Conservation (phyloP, 2,113 vertebrate species). For the Numenius arquata region DNA sequence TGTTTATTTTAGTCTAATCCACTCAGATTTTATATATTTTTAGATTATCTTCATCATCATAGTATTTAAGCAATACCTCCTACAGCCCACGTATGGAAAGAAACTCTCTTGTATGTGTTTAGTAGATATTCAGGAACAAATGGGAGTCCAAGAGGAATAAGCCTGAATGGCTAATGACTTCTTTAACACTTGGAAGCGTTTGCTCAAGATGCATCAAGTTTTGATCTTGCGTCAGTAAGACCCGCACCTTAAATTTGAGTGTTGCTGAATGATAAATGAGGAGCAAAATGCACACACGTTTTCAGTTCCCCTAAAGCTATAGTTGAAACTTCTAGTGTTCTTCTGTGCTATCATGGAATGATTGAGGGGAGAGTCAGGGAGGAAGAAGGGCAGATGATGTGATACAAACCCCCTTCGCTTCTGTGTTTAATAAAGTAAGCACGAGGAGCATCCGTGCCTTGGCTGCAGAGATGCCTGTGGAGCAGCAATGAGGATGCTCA, state of each 20-base stretch:
- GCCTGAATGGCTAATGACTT: neutral
- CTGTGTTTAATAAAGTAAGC: neutral
- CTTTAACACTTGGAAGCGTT: neutral
- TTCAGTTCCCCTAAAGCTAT: neutral
- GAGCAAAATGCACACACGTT: neutral
- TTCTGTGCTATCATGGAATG: neutral
- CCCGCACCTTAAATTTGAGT: neutral
- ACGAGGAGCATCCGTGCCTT: neutral
- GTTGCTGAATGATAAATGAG: neutral
- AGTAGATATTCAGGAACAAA: neutral
- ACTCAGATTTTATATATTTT: neutral
- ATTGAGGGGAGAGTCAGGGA: neutral
- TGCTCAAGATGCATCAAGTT: neutral
- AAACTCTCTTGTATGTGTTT: neutral
- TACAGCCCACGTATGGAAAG: neutral
- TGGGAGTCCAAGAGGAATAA: neutral
- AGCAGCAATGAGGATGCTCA: neutral
- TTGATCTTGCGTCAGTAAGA: neutral
- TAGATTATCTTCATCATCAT: neutral
- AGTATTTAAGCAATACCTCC: slow-evolving; percentile 1
- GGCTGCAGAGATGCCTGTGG: neutral
- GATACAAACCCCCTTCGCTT: neutral
- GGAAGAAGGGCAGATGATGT: neutral
- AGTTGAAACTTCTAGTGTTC: neutral
- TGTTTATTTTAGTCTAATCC: slow-evolving; percentile 21